Evolutionary conservation across 2,797 vertebrate genomes (phyloP).

Genomic region (Choloepus didactylus): DNA sequence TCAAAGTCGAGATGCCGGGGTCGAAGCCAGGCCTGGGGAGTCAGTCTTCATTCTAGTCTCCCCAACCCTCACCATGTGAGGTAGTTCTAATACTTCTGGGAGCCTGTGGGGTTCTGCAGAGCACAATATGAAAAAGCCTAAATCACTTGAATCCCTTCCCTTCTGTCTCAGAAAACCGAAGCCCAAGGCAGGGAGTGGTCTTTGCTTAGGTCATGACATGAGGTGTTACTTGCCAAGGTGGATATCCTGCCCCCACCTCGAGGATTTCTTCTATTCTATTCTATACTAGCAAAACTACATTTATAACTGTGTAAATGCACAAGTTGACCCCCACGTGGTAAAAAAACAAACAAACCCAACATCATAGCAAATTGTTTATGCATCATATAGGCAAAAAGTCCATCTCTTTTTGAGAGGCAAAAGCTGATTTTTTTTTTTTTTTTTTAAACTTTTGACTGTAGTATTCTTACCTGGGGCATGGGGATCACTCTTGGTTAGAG

Average conservation of each 20-base stretch:
- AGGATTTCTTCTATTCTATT: neutral
- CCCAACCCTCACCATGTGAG: neutral
- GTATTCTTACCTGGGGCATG: neutral
- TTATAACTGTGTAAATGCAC: neutral
- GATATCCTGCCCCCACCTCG: neutral
- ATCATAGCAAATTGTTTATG: neutral
- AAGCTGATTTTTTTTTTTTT: neutral
- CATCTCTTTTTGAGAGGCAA: neutral
- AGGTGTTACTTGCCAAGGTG: neutral
- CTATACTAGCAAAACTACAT: neutral
- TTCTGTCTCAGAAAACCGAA: neutral
- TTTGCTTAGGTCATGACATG: neutral
- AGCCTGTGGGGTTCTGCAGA: neutral
- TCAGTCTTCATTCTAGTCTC: neutral
- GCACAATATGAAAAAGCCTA: neutral
- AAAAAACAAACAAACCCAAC: neutral
- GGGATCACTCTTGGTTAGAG: neutral
- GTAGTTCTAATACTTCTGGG: neutral
- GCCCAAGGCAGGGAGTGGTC: neutral
- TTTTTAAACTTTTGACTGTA: neutral
- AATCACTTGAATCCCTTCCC: neutral
- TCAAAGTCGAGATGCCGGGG: neutral
- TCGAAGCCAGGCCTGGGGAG: neutral
- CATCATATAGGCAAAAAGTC: neutral
- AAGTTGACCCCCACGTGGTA: neutral